Evolutionary conservation across 2,797 vertebrate genomes (phyloP).

Genomic region (Coccyzus lansbergi): DNA sequence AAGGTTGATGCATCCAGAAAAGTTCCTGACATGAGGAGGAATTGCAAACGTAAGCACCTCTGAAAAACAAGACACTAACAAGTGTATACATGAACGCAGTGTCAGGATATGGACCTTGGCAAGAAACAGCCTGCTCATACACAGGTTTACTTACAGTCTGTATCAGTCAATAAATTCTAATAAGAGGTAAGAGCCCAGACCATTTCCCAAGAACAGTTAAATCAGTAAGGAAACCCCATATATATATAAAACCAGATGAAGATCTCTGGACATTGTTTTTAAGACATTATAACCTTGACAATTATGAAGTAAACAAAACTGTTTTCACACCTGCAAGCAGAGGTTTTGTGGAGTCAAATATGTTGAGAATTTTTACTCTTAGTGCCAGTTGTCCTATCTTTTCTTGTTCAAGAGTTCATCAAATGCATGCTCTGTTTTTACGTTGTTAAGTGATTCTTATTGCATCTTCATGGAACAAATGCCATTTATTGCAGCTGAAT

Average conservation of each 20-base stretch:
- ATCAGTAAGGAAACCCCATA: background rate
- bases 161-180: background rate
- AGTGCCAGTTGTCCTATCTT: background rate
- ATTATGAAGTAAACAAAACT: constrained; percentile 34
- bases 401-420: background rate
- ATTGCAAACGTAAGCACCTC: background rate
- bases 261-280: constrained; percentile 15
- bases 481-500: background rate
- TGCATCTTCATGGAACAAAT: background rate
- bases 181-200: background rate
- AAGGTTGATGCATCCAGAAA: background rate
- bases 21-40: background rate
- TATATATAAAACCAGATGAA: background rate
- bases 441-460: background rate
- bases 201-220: background rate
- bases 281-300: background rate
- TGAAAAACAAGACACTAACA: background rate
- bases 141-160: background rate
- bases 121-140: background rate
- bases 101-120: rapidly evolving
- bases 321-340: constrained; percentile 6
- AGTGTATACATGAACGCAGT: background rate
- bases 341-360: background rate
- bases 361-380: background rate
- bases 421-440: background rate